A percentile compares a stretch with the other conserved stretches of the same genome.
These are phyloP conservation scores for Cacoxenus indagator DNA, from an alignment of 2,888 invertebrate species.

Conservation along the genomic window DNA sequence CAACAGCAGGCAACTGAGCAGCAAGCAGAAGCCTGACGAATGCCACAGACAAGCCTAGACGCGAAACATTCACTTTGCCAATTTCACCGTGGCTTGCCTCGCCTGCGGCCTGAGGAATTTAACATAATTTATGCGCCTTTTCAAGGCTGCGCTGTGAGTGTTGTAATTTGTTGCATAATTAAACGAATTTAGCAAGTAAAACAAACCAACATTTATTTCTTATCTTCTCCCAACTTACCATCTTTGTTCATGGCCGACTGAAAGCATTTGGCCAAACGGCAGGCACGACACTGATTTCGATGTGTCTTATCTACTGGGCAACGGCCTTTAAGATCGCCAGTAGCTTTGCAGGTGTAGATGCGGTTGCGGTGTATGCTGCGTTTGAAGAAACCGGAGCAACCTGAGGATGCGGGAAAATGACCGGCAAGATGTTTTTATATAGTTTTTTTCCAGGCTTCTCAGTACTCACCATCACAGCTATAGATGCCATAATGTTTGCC, in stretches of 20 bases:
- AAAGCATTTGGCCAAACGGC: constrained; percentile 94
- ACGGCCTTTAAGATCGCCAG: constrained; percentile 91
- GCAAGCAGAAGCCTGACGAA: constrained; percentile 24
- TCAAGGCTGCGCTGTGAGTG: constrained; percentile 31
- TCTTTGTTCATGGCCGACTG: constrained; percentile 98
- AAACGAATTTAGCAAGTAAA: constrained; percentile 53
- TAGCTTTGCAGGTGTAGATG: constrained; percentile 96
- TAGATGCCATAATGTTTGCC: constrained; percentile 99
- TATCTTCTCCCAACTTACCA: constrained; percentile 77
- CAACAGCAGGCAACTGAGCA: constrained; percentile 29
- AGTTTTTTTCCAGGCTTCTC: constrained; percentile 7
- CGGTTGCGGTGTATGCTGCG: constrained; percentile 96
- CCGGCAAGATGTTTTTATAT: no score
- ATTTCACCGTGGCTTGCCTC: constrained; percentile 27
- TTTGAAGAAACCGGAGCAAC: constrained; percentile 96
- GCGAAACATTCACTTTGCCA: constrained; percentile 20
- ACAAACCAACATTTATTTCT: constrained; percentile 40
- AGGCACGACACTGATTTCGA: constrained; percentile 96
- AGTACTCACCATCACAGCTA: constrained; percentile 93
- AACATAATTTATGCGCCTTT: constrained; percentile 52
- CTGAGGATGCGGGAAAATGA: constrained; percentile 70
- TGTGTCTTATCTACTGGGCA: constrained; percentile 98
- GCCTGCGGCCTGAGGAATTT: constrained; percentile 52
- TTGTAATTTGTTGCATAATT: constrained; percentile 60
- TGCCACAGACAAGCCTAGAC: no score